A percentile compares a stretch with the other conserved stretches of the same genome.
Conservation (phyloP, 2,888 invertebrate genomes). For the Apamea sordens region DNA sequence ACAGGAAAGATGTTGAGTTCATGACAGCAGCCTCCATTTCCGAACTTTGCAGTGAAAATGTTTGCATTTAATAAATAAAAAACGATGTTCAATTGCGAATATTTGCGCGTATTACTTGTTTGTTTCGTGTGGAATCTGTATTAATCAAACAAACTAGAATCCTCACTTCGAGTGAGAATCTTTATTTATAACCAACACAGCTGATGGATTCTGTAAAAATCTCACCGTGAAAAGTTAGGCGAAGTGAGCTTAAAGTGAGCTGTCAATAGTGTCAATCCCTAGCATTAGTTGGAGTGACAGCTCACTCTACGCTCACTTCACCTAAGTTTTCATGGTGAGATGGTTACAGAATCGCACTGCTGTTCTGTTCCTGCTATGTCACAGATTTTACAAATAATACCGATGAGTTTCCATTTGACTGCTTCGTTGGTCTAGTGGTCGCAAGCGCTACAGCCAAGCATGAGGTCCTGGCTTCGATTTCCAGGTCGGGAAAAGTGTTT, state of each 20-base stretch:
- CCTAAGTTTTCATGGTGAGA: no score
- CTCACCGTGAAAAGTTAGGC: no score
- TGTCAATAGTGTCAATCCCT: no score
- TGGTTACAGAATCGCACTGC: no score
- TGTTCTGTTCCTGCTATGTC: neutral
- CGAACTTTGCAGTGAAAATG: neutral
- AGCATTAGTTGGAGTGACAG: no score
- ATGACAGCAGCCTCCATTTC: constrained; percentile 10
- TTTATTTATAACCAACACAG: neutral
- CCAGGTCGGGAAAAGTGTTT: no score
- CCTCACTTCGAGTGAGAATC: neutral
- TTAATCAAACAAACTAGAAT: neutral
- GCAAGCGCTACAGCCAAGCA: no score
- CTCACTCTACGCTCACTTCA: no score
- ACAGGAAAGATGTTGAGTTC: neutral
- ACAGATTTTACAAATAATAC: neutral
- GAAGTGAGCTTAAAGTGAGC: no score
- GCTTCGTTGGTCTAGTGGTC: no score
- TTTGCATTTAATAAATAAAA: neutral
- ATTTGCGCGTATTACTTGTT: neutral
- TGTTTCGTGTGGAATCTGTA: neutral
- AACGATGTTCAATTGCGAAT: neutral
- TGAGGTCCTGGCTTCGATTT: no score
- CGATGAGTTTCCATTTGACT: neutral
- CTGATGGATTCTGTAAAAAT: no score